Percentiles rank a stretch among this genome's conserved stretches.
phyloP scores from a whole-genome alignment of 2,888 invertebrate species.

The Drosophila engyochracea region DNA sequence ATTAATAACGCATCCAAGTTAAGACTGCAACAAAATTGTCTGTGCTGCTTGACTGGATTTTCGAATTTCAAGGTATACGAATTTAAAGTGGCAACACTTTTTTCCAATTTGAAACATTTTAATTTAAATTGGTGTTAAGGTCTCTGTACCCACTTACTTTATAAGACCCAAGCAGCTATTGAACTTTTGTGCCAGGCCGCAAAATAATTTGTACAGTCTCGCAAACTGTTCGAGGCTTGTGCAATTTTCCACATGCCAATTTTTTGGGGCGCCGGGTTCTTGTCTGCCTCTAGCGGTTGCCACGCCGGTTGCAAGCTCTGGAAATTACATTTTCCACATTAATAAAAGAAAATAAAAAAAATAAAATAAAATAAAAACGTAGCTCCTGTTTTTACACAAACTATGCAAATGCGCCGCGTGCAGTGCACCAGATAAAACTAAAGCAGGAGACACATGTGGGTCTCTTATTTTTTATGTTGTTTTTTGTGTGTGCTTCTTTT shows the following conservation, averaged over 20 bases:
- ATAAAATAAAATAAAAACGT: constrained; percentile 43
- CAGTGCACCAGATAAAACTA: constrained; percentile 72
- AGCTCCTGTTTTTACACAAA: constrained; percentile 46
- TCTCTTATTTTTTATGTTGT: constrained; percentile 1
- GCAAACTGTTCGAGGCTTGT: constrained; percentile 27
- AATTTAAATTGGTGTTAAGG: constrained; percentile 7
- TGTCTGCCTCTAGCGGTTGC: constrained; percentile 13
- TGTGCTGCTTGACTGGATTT: background rate
- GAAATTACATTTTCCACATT: constrained; percentile 77
- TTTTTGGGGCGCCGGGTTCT: constrained; percentile 32
- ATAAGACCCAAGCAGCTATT: constrained; percentile 17
- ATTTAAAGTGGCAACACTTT: background rate
- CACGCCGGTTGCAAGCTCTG: constrained; percentile 54
- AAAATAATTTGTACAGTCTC: constrained; percentile 30
- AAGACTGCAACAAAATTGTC: background rate
- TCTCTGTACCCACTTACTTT: background rate
- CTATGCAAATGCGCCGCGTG: constrained; percentile 78
- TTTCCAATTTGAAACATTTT: constrained; percentile 9
- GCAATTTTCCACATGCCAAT: constrained; percentile 64
- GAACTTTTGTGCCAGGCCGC: constrained; percentile 26
- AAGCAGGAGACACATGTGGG: constrained; percentile 55
- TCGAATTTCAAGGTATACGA: background rate
- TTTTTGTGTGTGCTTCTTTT: constrained; percentile 7
- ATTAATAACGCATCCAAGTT: background rate
- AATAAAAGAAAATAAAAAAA: constrained; percentile 65